Base-by-base conservation (phyloP, 2,113 vertebrate genomes). In the Muntiacus muntjak region DNA sequence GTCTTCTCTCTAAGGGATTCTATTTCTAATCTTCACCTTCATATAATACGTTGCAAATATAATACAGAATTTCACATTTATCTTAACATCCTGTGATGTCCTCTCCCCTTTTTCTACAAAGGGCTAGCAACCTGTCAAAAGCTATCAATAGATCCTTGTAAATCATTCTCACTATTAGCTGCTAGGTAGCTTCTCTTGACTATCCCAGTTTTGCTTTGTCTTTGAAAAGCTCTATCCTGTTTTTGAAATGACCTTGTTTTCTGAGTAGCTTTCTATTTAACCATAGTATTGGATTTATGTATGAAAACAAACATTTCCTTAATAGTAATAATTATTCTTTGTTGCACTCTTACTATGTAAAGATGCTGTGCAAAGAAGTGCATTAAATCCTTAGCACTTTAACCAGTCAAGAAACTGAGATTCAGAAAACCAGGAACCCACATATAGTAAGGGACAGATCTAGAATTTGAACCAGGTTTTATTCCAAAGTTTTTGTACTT, bases 401-500 rank as follows among this genome's bases (percentile, higher is more conserved):
- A 82, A 54, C n/a, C 95, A 14, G 43, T 89, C 52, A 76, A 71
- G 88, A 94, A 45, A 90, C 50, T 36, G 64, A 93, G 57, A 79
- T 43, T 79, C 67, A 71, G 57, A 95, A 97, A 88, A 58, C n/a
- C 45, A 86, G 92, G 64, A 43, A 85, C 47, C 33, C 12, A 4
- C 23, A 47, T 50, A 25, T 54, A 67, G 33, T 50, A 89, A 96
- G 50, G 55, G 82, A 25, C 28, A 92, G 28, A 64, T 93, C 67
- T 82, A 96, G 89, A 93, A 71, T 93, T 47, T 82, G 67, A 88
- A 55, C n/a, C 58, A 90, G 12, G 43, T 81, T 87, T 94, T 89
- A 71, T 95, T 96, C 9, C 40, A 79, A 6, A 94, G 36, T 36
- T 82, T 94, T 94, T 91, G n/a, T 87, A 52, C 26, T 81, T 91